phyloP scores from a whole-genome alignment of 2,113 vertebrate genomes.

The Dromiciops gliroides region DNA sequence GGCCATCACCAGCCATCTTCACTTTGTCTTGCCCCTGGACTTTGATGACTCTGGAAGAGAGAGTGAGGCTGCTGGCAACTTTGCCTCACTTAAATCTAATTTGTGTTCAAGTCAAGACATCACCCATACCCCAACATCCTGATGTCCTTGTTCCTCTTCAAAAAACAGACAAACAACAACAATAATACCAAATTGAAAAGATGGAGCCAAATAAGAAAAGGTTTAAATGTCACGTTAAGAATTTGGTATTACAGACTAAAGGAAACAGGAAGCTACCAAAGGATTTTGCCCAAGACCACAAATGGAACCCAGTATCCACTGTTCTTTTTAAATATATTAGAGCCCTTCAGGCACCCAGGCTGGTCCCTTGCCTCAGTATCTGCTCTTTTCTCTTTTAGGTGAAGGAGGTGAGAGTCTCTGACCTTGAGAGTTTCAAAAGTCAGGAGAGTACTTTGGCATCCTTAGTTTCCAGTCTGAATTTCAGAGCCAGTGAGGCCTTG shows the following conservation, averaged over 20 bases:
- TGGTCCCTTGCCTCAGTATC: not conserved
- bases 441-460: not conserved
- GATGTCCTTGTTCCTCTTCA: not conserved
- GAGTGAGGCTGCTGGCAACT: not conserved
- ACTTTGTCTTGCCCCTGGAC: not conserved
- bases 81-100: not conserved
- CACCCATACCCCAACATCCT: not conserved
- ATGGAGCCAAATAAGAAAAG: too few species aligned
- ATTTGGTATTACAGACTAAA: too few species aligned
- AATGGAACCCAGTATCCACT: not conserved
- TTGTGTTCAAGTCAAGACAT: not conserved
- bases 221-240: too few species aligned
- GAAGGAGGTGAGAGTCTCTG: not conserved
- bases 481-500: not conserved
- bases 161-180: not conserved
- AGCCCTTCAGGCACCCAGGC: not conserved
- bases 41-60: not conserved
- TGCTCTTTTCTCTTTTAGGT: not conserved
- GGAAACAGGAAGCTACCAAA: not conserved
- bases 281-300: not conserved
- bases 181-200: not conserved
- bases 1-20: not conserved
- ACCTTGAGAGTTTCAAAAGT: not conserved
- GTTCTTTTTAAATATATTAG: not conserved
- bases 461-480: not conserved